Evolutionary conservation across 2,888 invertebrate genomes (phyloP).

Genomic region (Balanococcus diminutus): DNA sequence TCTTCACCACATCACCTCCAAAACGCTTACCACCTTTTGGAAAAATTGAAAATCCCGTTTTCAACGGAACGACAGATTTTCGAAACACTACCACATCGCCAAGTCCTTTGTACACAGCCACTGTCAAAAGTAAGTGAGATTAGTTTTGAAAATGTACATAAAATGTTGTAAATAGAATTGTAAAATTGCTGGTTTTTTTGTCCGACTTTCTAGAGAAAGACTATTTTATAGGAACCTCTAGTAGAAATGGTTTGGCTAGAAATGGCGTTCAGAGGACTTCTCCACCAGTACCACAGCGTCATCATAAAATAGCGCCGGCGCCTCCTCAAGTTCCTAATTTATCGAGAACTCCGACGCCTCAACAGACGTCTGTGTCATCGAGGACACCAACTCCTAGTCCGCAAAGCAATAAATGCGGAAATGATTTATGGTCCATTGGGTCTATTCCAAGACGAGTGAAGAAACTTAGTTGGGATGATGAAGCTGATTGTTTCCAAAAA

Average conservation of each 20-base stretch:
- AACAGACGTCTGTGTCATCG: conserved; percentile 56
- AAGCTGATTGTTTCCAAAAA: conserved; percentile 59
- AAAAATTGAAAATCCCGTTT: conserved; percentile 64
- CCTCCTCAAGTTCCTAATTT: conserved; percentile 60
- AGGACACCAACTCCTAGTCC: conserved; percentile 57
- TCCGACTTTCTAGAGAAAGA: conserved; percentile 8
- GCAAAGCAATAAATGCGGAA: conserved; percentile 56
- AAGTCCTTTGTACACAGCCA: conserved; percentile 64
- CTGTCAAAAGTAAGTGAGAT: conserved; percentile 65
- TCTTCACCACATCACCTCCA: conserved; percentile 42
- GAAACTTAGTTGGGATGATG: conserved; percentile 80
- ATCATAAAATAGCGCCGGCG: conserved; percentile 59
- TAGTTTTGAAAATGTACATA: neutral
- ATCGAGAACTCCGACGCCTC: conserved; percentile 55
- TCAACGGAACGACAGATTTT: conserved; percentile 59
- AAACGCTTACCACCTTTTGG: conserved; percentile 50
- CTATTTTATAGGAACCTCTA: conserved; percentile 56
- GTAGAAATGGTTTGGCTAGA: conserved; percentile 58
- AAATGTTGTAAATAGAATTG: neutral
- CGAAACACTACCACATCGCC: conserved; percentile 34
- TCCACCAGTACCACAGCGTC: conserved; percentile 54
- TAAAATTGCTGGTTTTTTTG: neutral
- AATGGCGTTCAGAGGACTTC: conserved; percentile 59
- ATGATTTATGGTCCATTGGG: conserved; percentile 68
- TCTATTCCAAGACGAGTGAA: conserved; percentile 76